Evolutionary conservation across 92 coral and sea anemone genomes (phyloP).

Genomic region (Phymanthus crucifer): DNA sequence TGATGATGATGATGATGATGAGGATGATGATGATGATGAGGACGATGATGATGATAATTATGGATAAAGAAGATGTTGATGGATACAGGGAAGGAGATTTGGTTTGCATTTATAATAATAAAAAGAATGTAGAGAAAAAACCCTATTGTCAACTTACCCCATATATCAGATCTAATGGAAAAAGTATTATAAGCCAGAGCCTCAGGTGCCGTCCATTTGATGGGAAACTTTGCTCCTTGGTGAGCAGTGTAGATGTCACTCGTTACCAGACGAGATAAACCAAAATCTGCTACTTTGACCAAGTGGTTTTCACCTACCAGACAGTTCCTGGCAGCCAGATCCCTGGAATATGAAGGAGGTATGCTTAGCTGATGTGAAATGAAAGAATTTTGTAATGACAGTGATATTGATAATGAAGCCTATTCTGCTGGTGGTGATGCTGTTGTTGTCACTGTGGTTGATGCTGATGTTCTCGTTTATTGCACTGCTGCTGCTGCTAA

Average conservation of each 20-base stretch:
- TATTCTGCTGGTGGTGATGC: neutral
- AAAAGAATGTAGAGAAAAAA: neutral
- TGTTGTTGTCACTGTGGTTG: neutral
- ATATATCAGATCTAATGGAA: constrained; percentile 94
- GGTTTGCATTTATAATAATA: neutral
- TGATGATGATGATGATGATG: too few relatives aligned
- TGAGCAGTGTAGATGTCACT: constrained; percentile 93
- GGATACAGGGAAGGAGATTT: too few relatives aligned
- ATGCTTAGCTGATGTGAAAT: neutral
- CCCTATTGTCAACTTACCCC: constrained; percentile 74
- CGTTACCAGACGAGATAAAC: constrained; percentile 89
- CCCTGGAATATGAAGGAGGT: constrained; percentile 47
- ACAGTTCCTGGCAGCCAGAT: constrained; percentile 98
- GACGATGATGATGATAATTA: too few relatives aligned
- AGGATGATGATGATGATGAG: too few relatives aligned
- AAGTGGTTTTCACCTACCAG: constrained; percentile 89
- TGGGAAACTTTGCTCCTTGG: constrained; percentile 98
- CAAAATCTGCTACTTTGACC: constrained; percentile 99
- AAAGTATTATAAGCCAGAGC: constrained; percentile 94
- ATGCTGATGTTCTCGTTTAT: neutral
- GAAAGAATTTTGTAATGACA: neutral
- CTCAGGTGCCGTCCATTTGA: constrained; percentile 99
- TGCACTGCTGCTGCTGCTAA: neutral
- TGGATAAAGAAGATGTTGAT: too few relatives aligned
- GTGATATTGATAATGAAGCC: neutral